Base-by-base conservation (phyloP, 2,113 vertebrate genomes). In the Psittacus erithacus region DNA sequence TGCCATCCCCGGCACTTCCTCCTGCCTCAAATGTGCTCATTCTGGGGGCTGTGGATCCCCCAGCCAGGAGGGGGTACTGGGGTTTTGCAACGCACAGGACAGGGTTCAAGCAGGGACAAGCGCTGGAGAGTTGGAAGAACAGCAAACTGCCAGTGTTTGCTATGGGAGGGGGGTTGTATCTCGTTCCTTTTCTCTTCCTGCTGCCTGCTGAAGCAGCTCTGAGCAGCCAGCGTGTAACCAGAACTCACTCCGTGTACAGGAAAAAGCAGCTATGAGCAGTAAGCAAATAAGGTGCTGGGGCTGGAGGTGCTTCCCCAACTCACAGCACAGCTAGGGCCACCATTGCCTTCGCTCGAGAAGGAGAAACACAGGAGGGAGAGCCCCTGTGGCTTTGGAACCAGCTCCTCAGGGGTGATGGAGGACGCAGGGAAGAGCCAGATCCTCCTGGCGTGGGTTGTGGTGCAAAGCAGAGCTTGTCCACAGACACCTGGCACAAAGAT, bases 371-470 rank as follows among this genome's bases (percentile, higher is more conserved):
- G 62, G 46, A 80, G 67, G 28, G 53, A 41, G 38, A 75, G 18
- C 74, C 43, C 7, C 29, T 0, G 0, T 27, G 46, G 85, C 16
- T 73, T 55, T 46, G 82, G 75, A 28, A 28, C 2, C 7, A 5
- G 62, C 33, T 60, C 43, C 19, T 12, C 3, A 10, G 47, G 44
- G 35, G 1, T 49, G 65, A 11, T 43, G 74, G 64, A 79, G 75
- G 49, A 15, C 9, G 3, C 4, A 1, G 73, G 43, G 33, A 77
- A 73, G 59, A 60, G 85, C n/a, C 3, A 6, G 20, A 63, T 15
- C 17, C 33, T 43, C 15, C 1, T 6, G 41, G 55, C 14, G 2
- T 0, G 0, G 7, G 31, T 6, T 8, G 6, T 41, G 57, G 25
- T 20, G 33, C 25, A 5, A 50, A 49, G 79, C 70, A 65, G 64